Base-by-base conservation (phyloP, 2,797 vertebrate genomes). In the Remorina albescens region DNA sequence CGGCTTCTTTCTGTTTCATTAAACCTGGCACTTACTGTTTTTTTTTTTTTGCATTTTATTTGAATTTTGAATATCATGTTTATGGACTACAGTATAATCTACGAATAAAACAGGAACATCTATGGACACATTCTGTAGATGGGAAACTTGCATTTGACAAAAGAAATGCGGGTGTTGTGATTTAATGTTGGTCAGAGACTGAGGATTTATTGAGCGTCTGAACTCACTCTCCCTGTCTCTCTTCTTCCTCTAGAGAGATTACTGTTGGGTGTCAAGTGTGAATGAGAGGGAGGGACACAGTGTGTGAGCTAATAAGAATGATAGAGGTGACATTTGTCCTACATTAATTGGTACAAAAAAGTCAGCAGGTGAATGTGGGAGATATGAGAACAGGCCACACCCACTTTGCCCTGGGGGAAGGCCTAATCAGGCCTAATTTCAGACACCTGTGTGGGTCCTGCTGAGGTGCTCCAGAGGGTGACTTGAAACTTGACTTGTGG, bases 381-480 rank as follows among this genome's bases (percentile, higher is more conserved):
- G 4, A 8, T 30, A 21, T 13, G 30, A 62, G 4, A 37, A 51
- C 13, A 5, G 19, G 21, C 28, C 58, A 37, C 36, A 15, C 41
- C 50, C 34, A 28, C 28, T 0, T 19, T 23, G 21, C 10, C 19
- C 37, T 30, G 10, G 30, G 28, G 59, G 19, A 34, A 55, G 41
- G 16, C 5, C 19, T 26, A 53, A 66, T 70, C 36, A 44, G 13
- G 21, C 36, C 44, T 19, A 47, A 39, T n/a, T 6, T 23, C 18
- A 53, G 59, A n/a, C 46, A 37, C 19, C 59, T 51, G 53, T 44
- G 37, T 70, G n/a, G 21, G 15, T 12, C 51, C 1, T 18, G 9
- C n/a, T 32, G n/a, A 2, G 0, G 2, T 25, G 25, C 1, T 7
- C 10, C 10, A 25, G 0, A 11, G 8, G 16, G 30, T 1, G 21